A percentile compares a stretch with the other conserved stretches of the same genome.
Evolutionary conservation across 2,113 vertebrate species (phyloP).

Genomic region (Myotis davidii): DNA sequence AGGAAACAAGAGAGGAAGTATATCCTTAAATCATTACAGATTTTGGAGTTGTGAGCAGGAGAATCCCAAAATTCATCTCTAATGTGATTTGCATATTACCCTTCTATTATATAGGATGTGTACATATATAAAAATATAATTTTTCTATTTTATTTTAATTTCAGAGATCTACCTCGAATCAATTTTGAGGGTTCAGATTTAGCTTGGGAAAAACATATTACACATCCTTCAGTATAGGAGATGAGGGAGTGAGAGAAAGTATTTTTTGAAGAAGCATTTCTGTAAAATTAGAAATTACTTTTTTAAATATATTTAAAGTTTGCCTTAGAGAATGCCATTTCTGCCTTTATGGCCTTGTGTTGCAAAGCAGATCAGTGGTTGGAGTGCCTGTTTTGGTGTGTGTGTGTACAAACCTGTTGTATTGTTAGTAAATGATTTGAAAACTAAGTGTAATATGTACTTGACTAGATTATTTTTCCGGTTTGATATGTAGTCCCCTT

Average conservation of each 20-base stretch:
- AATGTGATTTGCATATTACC: slow-evolving; percentile 74
- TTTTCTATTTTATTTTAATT: slow-evolving; percentile 89
- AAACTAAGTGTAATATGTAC: slow-evolving; percentile 89
- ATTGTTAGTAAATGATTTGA: slow-evolving; percentile 80
- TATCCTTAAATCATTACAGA: slow-evolving; percentile 69
- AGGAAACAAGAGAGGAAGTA: slow-evolving; percentile 58
- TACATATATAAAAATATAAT: slow-evolving; percentile 86
- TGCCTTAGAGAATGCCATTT: slow-evolving; percentile 85
- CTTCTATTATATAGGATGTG: slow-evolving; percentile 60
- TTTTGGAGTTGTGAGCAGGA: slow-evolving; percentile 77
- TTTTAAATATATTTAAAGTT: slow-evolving; percentile 89
- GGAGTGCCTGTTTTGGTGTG: slow-evolving; percentile 74
- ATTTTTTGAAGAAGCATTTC: slow-evolving; percentile 87
- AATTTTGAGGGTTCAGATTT: slow-evolving; percentile 85
- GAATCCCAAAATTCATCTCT: slow-evolving; percentile 87
- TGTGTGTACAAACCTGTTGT: slow-evolving; percentile 79
- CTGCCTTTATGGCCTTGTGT: slow-evolving; percentile 83
- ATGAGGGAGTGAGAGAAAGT: slow-evolving; percentile 84
- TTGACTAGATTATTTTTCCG: slow-evolving; percentile 83
- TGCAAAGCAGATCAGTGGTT: slow-evolving; percentile 78
- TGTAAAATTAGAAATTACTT: slow-evolving; percentile 88
- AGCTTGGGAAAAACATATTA: slow-evolving; percentile 76
- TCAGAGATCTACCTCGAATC: slow-evolving; percentile 86
- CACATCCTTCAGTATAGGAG: slow-evolving; percentile 82
- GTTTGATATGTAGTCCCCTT: slow-evolving; percentile 82